Evolutionary conservation across 1,140 invertebrate species (phyloP).

Genomic region (Sinonovacula constricta): DNA sequence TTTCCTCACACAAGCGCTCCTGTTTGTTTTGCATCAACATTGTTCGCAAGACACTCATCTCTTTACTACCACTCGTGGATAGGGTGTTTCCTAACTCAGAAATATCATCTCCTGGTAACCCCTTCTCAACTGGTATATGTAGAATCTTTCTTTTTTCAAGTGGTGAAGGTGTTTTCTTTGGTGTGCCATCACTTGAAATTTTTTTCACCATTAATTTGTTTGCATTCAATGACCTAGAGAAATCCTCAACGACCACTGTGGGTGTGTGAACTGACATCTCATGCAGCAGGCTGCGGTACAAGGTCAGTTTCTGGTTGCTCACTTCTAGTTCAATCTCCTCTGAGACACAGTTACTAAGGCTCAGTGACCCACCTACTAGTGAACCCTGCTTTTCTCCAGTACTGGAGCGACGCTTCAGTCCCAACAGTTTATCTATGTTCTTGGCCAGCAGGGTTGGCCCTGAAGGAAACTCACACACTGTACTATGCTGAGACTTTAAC

Average conservation of each 20-base stretch:
- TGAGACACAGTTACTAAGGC: constrained; percentile 63
- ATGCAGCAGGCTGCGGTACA: constrained; percentile 65
- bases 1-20: neutral
- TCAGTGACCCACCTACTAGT: constrained; percentile 31
- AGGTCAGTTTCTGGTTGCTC: constrained; percentile 63
- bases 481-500: constrained; percentile 7
- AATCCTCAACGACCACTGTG: constrained; percentile 41
- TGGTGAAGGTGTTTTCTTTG: constrained; percentile 2
- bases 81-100: too few species aligned
- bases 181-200: too few species aligned
- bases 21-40: neutral
- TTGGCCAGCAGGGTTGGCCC: constrained; percentile 63
- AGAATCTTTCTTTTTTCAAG: neutral
- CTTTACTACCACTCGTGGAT: too few species aligned
- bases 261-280: constrained; percentile 54
- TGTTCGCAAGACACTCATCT: too few species aligned
- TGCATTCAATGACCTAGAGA: too few species aligned
- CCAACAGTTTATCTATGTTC: constrained; percentile 67
- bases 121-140: neutral
- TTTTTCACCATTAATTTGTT: too few species aligned
- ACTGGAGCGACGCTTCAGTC: constrained; percentile 60
- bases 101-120: too few species aligned
- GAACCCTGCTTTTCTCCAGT: neutral
- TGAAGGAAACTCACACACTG: constrained; percentile 60
- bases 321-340: constrained; percentile 66